Conservation (phyloP, 2,113 vertebrate genomes). For the Riparia riparia region DNA sequence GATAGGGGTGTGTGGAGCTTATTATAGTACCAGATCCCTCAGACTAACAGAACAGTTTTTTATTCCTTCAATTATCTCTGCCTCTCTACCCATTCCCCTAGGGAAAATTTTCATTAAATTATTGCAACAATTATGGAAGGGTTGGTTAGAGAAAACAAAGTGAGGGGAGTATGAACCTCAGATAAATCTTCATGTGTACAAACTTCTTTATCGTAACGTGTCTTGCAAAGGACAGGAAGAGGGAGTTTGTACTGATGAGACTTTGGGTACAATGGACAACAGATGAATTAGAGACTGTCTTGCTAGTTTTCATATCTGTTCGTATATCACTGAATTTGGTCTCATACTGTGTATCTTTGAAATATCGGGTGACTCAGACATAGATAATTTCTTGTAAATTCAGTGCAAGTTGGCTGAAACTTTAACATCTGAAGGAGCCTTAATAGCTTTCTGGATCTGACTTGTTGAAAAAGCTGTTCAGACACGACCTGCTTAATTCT, state of each 20-base stretch:
- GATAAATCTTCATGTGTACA: background rate
- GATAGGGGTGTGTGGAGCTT: background rate
- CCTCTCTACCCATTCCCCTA: background rate
- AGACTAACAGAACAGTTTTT: background rate
- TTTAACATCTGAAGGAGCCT: constrained; percentile 10
- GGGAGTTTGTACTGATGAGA: background rate
- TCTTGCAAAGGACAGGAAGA: background rate
- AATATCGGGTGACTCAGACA: constrained; percentile 33
- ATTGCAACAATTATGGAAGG: background rate
- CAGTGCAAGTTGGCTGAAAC: background rate
- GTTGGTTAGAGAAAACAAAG: background rate
- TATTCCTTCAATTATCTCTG: background rate
- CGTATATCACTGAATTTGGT: background rate
- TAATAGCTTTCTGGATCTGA: constrained; percentile 51
- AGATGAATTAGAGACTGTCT: background rate
- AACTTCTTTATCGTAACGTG: background rate
- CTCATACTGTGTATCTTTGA: background rate
- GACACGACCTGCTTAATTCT: constrained; percentile 33
- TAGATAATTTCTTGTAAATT: constrained; percentile 38
- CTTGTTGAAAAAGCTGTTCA: constrained; percentile 54
- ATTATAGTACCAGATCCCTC: background rate
- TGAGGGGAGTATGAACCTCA: background rate
- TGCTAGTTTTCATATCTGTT: background rate
- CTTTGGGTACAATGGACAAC: background rate
- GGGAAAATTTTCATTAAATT: background rate